A percentile compares a stretch with the other conserved stretches of the same genome.
These are phyloP conservation scores for Zootermopsis nevadensis DNA, from an alignment of 2,888 invertebrate species.

Conservation along the genomic window DNA sequence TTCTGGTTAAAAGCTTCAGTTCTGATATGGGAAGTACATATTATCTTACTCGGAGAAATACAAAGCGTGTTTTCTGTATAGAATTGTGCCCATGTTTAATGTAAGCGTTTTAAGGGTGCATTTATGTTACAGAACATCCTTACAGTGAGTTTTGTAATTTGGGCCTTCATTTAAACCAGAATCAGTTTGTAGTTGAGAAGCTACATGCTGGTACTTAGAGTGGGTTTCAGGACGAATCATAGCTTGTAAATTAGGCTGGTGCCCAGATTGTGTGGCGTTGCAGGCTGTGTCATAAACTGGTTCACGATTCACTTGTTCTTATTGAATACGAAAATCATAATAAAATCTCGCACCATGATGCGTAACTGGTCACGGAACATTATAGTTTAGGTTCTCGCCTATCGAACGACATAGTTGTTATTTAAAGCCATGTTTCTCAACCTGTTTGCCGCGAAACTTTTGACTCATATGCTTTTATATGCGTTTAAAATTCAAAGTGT, in stretches of 20 bases:
- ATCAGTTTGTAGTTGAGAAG: neutral
- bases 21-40: neutral
- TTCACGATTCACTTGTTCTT: neutral
- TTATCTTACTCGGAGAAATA: neutral
- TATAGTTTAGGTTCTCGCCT: too few species aligned
- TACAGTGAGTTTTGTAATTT: neutral
- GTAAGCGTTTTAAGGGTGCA: too few species aligned
- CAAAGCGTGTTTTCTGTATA: neutral
- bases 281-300: neutral
- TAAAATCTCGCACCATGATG: too few species aligned
- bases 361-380: too few species aligned
- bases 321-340: neutral
- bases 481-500: too few species aligned
- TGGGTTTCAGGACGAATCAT: neutral
- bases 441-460: too few species aligned
- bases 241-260: conserved; percentile 2
- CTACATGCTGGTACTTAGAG: neutral
- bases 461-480: too few species aligned
- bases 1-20: conserved; percentile 10
- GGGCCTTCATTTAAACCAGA: neutral
- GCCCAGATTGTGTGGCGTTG: neutral
- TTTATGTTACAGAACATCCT: too few species aligned
- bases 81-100: too few species aligned
- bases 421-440: too few species aligned
- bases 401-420: too few species aligned